phyloP scores from a whole-genome alignment of 2,888 invertebrate species.

The Erebia palarica region DNA sequence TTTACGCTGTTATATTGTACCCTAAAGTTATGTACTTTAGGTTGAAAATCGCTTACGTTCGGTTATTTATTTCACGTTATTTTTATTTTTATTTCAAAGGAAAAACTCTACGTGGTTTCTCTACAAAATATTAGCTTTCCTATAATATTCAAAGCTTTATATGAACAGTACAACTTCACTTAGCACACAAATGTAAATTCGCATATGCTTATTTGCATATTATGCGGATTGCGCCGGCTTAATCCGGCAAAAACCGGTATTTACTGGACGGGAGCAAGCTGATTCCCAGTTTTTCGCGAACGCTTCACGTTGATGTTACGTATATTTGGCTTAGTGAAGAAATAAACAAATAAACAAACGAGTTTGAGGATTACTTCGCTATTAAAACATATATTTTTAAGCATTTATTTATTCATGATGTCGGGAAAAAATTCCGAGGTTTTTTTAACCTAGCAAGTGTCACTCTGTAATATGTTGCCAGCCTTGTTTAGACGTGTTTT shows the following conservation, averaged over 20 bases:
- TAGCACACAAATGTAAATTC: conserved; percentile 61
- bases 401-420: conserved; percentile 25
- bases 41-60: not conserved
- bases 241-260: conserved; percentile 70
- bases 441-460: not conserved
- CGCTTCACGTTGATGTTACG: conserved; percentile 44
- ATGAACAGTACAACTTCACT: conserved; percentile 38
- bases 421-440: not conserved
- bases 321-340: conserved; percentile 39
- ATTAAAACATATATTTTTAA: conserved; percentile 22
- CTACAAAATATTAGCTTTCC: conserved; percentile 30
- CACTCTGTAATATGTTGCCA: not conserved
- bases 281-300: conserved; percentile 50
- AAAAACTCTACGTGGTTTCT: conserved; percentile 17
- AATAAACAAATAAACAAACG: conserved; percentile 40
- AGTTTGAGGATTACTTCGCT: conserved; percentile 34
- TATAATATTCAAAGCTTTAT: conserved; percentile 36
- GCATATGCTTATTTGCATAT: conserved; percentile 65
- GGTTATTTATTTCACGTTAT: conserved; percentile 6
- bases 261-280: conserved; percentile 57
- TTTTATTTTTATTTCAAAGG: conserved; percentile 11
- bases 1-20: conserved; percentile 4
- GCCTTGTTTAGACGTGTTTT: not conserved
- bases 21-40: not conserved
- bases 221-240: conserved; percentile 56